Percentiles rank a stretch among this genome's conserved stretches.
Evolutionary conservation across 1,140 invertebrate species (phyloP).

Genomic region (Archivesica marissinica): DNA sequence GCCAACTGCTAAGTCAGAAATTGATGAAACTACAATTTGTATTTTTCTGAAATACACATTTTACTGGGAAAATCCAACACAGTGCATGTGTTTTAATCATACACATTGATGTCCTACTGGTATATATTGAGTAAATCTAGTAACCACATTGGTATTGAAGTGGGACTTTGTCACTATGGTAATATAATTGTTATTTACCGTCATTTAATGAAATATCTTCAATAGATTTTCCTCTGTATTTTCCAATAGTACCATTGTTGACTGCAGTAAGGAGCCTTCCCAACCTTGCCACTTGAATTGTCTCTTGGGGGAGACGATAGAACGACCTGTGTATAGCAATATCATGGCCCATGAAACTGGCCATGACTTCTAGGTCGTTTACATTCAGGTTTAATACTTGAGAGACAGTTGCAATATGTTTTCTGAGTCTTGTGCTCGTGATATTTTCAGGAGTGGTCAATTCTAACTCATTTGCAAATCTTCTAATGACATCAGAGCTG

Average conservation of each 20-base stretch:
- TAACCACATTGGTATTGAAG: too few species aligned
- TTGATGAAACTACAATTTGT: too few species aligned
- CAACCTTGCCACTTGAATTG: constrained; percentile 57
- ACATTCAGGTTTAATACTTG: constrained; percentile 64
- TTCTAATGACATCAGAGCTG: constrained; percentile 30
- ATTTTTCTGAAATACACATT: too few species aligned
- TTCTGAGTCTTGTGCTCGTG: constrained; percentile 45
- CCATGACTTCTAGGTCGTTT: constrained; percentile 66
- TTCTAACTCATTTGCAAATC: constrained; percentile 13
- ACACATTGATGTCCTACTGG: too few species aligned
- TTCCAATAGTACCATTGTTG: constrained; percentile 39
- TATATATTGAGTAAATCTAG: too few species aligned
- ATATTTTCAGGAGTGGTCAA: constrained; percentile 11
- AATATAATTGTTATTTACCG: too few species aligned
- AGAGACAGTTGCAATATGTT: constrained; percentile 33
- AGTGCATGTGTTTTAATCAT: too few species aligned
- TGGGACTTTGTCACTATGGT: too few species aligned
- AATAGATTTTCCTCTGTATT: constrained; percentile 39
- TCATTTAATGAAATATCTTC: constrained; percentile 47
- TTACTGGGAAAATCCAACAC: too few species aligned
- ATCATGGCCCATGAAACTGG: constrained; percentile 70
- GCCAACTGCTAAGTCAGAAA: too few species aligned
- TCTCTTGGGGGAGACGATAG: constrained; percentile 54
- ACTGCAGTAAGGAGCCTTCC: constrained; percentile 21
- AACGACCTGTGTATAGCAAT: constrained; percentile 69